A percentile compares a stretch with the other conserved stretches of the same genome.
Evolutionary conservation across 2,113 vertebrate genomes (phyloP).

Genomic region (Toxostoma redivivum): DNA sequence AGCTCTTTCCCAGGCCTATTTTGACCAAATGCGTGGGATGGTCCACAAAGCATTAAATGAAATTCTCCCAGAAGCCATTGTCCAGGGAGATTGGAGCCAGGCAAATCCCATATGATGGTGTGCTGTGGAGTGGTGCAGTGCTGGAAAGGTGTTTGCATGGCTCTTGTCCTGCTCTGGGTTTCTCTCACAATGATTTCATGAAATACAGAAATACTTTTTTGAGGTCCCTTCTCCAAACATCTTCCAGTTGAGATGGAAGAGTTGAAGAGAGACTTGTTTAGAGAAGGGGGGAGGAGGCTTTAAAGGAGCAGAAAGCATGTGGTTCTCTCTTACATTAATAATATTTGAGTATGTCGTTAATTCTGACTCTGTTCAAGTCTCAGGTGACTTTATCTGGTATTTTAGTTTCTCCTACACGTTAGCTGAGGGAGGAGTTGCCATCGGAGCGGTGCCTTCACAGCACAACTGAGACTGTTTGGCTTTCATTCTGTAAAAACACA

Average conservation of each 20-base stretch:
- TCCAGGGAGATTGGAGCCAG: background rate
- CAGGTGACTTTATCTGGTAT: background rate
- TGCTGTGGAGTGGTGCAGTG: background rate
- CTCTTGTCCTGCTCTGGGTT: background rate
- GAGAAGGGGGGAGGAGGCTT: background rate
- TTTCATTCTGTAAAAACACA: conserved; percentile 24
- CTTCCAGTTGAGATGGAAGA: background rate
- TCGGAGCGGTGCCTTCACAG: background rate
- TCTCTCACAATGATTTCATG: background rate
- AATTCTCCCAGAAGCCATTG: background rate
- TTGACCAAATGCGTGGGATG: background rate
- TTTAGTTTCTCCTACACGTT: background rate
- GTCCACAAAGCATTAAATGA: background rate
- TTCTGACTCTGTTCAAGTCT: background rate
- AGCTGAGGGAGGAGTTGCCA: background rate
- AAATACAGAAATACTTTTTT: background rate
- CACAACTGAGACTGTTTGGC: background rate
- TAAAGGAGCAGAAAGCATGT: background rate
- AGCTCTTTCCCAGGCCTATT: background rate
- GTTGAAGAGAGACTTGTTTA: background rate
- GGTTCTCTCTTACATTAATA: background rate
- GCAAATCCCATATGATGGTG: fast-evolving
- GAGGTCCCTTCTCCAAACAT: background rate
- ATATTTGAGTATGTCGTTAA: background rate
- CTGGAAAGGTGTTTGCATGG: background rate